Base-by-base conservation (phyloP, 2,888 invertebrate species). In the Eustalomyia histrio region DNA sequence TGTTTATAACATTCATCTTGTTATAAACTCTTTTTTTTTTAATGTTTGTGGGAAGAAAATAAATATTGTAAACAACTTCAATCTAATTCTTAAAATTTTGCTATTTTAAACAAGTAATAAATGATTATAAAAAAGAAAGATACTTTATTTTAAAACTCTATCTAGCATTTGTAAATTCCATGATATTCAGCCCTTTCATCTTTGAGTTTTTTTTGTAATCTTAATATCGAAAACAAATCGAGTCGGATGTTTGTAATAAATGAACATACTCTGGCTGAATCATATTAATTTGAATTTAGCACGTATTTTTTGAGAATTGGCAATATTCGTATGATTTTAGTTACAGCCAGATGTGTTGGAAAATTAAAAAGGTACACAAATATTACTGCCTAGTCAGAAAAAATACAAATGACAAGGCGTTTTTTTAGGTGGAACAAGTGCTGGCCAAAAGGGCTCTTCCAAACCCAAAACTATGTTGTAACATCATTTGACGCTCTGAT, bases 11-110 rank as follows among this genome's bases (percentile, higher is more conserved):
- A 47, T n/a, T 14, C 1, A 10, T 47, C 43, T n/a, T n/a, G 12
- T 47, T 47, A 65, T 21, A 39, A 53, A 43, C 17, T 6, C 16
- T 57, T 47, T 29, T 29, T 39, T 55, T 67, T 68, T 17, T 24
- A 35, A 10, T 55, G 12, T 12, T 50, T 58, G 69, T 69, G 69
- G 52, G 21, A 60, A 60, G 52, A 60, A 71, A 71, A 71, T 71
- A 50, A 71, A 60, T 52, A 52, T 58, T 50, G 60, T 71, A 71
- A 71, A 71, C 60, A 71, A 60, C 60, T 52, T 71, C 14, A 71
- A 60, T 52, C 60, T 16, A 52, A 52, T 35, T 58, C 39, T 39
- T 39, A 12, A 39, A 39, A 39, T 39, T 39, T 47, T n/a, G 6
- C n/a, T 47, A 47, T n/a, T 14, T n/a, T 5, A 47, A 47, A 47